Base-by-base conservation (phyloP, 2,888 invertebrate species). In the Malachius bipustulatus region DNA sequence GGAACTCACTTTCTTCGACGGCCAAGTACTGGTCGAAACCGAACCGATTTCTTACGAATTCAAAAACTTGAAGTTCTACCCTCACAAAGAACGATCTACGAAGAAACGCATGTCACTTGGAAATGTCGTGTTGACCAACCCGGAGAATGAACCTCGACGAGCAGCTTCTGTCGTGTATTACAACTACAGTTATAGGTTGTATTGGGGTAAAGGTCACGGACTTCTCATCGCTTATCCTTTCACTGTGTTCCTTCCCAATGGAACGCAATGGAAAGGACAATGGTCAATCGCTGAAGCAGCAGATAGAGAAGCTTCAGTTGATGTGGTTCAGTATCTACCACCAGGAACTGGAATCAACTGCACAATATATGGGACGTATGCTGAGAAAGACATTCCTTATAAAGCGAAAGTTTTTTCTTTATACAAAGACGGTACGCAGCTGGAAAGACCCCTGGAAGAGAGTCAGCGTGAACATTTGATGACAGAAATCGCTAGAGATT, bases 291-390 rank as follows among this genome's bases (percentile, higher is more conserved):
- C 62, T 8, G 59, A 67, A 32, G 67, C 70, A 31, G 67, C 66
- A 33, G 62, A 66, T 12, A 69, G 65, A 43, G 73, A 75, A 3
- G 71, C 71, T 41, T 59, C 73, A 3, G 65, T 59, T 48, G 72
- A 76, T 52, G 70, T 77, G 40, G 71, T 69, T 50, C 53, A 52
- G 36, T 52, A 50, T 32, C 62, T 88, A 36, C 74, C 77, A 55
- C 77, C 82, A 3, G 85, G 82, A 15, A 87, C 87, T 0, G 84
- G 84, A 78, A 76, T 84, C 33, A 87, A 88, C 57, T 82, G 87
- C 1, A 83, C 82, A 1, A 67, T 88, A 11, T 67, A 67, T 34
- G 87, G 81, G 2, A 79, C 80, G 52, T 71, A 75, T 48, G 78
- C 81, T 1, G 76, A 77, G 40, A 67, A 75, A 35, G 84, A 87